Evolutionary conservation across 37 sponge, comb jelly and placozoan genomes (phyloP).

Genomic region (Hexactinellida sp.): DNA sequence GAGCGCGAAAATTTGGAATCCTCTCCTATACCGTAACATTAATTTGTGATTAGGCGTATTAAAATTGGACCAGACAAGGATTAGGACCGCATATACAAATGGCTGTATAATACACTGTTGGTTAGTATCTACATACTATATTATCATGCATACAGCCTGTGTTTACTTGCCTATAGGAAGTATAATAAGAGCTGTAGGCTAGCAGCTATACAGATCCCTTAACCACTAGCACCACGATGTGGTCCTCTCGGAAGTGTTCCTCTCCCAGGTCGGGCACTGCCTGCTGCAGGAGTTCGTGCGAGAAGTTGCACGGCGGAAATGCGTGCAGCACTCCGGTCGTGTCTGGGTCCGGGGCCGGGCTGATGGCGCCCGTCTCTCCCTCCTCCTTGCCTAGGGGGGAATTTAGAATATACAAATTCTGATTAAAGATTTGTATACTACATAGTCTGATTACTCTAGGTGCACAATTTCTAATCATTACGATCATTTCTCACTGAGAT

Average conservation of each 20-base stretch:
- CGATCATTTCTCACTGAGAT: too few relatives aligned
- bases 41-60: too few relatives aligned
- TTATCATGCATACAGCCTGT: not conserved
- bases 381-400: not conserved
- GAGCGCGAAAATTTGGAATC: too few relatives aligned
- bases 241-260: conserved; percentile 79
- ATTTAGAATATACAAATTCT: too few relatives aligned
- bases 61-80: too few relatives aligned
- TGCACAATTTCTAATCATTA: too few relatives aligned
- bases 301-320: conserved; percentile 89
- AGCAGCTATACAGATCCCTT: conserved; percentile 50
- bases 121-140: too few relatives aligned
- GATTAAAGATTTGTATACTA: too few relatives aligned
- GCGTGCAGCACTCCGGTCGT: conserved; percentile 78
- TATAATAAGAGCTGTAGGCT: not conserved
- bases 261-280: conserved; percentile 51
- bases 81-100: too few relatives aligned
- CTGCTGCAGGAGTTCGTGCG: conserved; percentile 56
- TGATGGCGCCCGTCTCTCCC: not conserved
- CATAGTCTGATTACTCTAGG: too few relatives aligned
- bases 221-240: conserved; percentile 81
- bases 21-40: too few relatives aligned
- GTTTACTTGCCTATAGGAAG: not conserved
- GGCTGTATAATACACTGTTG: too few relatives aligned
- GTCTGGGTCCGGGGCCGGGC: conserved; percentile 19